A percentile compares a stretch with the other conserved stretches of the same genome.
phyloP scores from a whole-genome alignment of 1,140 invertebrate genomes.

The Drosophila saltans region DNA sequence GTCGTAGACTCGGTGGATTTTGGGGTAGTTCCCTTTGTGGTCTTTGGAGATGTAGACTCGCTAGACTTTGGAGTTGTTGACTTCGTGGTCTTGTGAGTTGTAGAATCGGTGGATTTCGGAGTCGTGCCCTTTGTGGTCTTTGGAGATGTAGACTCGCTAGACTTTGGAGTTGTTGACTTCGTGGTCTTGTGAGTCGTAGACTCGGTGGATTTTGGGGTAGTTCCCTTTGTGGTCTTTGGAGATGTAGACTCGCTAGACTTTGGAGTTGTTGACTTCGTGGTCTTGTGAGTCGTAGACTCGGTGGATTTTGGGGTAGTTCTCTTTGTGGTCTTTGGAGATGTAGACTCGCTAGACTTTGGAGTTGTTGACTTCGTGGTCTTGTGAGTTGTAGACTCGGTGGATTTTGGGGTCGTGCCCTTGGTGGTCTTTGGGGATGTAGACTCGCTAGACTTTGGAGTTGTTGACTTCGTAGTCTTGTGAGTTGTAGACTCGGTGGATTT shows the following conservation, averaged over 20 bases:
- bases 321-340: neutral
- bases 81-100: neutral
- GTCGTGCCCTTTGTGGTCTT: neutral
- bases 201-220: neutral
- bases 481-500: neutral
- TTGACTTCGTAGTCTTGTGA: neutral
- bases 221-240: neutral
- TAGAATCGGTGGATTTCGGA: neutral
- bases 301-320: neutral
- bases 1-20: neutral
- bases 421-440: neutral
- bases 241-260: conserved; percentile 2
- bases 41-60: neutral
- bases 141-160: neutral
- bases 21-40: neutral
- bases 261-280: neutral
- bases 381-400: neutral
- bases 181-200: conserved; percentile 4
- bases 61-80: neutral
- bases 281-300: neutral
- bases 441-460: neutral
- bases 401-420: neutral
- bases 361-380: neutral
- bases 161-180: neutral
- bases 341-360: neutral